Base-by-base conservation (phyloP, 2,888 invertebrate species). In the Stictocephala bisonia region DNA sequence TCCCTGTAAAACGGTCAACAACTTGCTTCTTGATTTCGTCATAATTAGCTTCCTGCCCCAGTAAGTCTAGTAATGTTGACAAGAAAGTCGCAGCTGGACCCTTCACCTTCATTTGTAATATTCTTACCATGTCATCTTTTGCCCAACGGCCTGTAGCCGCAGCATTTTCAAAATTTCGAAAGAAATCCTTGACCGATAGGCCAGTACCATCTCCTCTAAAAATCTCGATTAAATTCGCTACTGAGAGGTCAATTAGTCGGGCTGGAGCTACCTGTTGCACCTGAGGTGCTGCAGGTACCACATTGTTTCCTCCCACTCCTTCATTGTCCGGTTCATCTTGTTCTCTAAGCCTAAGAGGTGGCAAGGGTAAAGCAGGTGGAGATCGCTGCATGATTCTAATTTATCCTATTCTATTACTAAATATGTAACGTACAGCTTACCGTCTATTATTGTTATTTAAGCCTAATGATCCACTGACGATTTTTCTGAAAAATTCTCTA, bases 51-150 rank as follows among this genome's bases (percentile, higher is more conserved):
- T 31, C 58, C 31, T 6, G 3, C 2, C 58, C 58, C 7, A 31
- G 9, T 11, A 18, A 7, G 3, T 58, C 58, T 18, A 58, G 11
- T 11, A 58, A 13, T 6, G 58, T 9, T 3, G 53, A 53, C 7
- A 53, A 20, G 26, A 53, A 53, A n/a, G 53, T 53, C 4, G 53
- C 4, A 4, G 53, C 53, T 1, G 58, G 18, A n/a, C 29, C 35
- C 35, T 58, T 58, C 2, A 58, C 58, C 35, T 58, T 58, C 18
- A 58, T 11, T 31, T 58, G 29, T n/a, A 58, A 58, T 4, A 58
- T 18, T n/a, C 58, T n/a, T 3, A 58, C 31, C 58, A 53, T 53
- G 3, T 53, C 53, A 2, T 6, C 53, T 20, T 26, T 53, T 2
- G 26, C 15, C 53, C 53, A 53, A 11, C 53, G 53, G 2, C 53